These are phyloP conservation scores for Bursaphelenchus mucronatus DNA, from an alignment of 1,140 invertebrate species.

Conservation along the genomic window DNA sequence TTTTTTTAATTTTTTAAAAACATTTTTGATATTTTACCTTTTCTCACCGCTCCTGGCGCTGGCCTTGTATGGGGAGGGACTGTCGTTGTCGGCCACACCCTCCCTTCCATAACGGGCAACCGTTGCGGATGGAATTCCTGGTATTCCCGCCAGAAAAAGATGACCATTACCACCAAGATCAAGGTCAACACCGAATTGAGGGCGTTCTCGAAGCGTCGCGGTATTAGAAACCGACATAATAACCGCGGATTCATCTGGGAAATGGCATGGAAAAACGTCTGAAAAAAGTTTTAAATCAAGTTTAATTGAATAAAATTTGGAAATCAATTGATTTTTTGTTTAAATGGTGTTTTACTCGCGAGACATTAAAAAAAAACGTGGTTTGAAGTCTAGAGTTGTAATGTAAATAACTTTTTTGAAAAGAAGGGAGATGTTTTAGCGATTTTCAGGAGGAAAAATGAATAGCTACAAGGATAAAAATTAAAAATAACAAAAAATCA, in stretches of 20 bases:
- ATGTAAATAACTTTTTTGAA: no score
- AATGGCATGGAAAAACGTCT: no score
- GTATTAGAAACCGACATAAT: slow-evolving; percentile 15
- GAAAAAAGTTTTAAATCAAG: no score
- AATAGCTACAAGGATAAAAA: no score
- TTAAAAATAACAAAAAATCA: no score
- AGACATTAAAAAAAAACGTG: no score
- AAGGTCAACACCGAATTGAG: slow-evolving; percentile 26
- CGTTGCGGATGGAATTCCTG: slow-evolving; percentile 11
- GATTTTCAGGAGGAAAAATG: no score
- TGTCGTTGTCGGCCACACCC: slow-evolving; percentile 20
- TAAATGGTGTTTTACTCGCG: no score
- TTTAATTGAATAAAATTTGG: no score
- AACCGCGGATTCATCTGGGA: slow-evolving; percentile 5
- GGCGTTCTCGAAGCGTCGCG: slow-evolving; percentile 32
- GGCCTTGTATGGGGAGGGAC: slow-evolving; percentile 20
- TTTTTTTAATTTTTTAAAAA: slow-evolving; percentile 20
- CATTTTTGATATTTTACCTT: slow-evolving; percentile 25
- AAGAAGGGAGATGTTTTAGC: no score
- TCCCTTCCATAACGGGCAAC: slow-evolving; percentile 8
- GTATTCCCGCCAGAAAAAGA: slow-evolving; percentile 26
- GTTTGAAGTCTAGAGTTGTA: no score
- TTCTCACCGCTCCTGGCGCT: background rate
- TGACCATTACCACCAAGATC: slow-evolving; percentile 21
- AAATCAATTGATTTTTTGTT: no score